Evolutionary conservation across 2,888 invertebrate species (phyloP).

Genomic region (Nemoura dubitans): DNA sequence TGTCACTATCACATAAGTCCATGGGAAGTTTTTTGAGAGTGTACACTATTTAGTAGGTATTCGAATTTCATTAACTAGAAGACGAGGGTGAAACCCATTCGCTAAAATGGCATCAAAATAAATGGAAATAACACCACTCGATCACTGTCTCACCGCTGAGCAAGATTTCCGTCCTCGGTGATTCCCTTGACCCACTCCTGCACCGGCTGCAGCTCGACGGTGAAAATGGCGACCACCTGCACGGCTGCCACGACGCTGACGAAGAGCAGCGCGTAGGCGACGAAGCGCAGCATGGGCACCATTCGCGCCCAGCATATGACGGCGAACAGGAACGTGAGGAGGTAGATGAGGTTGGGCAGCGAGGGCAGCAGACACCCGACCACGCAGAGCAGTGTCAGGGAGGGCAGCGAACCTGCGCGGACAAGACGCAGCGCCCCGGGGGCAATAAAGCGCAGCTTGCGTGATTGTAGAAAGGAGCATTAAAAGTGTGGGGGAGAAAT

Average conservation of each 20-base stretch:
- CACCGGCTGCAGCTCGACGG: background rate
- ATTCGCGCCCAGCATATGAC: background rate
- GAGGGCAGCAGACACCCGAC: background rate
- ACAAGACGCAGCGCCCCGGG: too few relatives aligned
- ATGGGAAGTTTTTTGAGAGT: too few relatives aligned
- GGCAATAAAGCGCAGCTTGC: background rate
- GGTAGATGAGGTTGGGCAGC: background rate
- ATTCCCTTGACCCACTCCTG: background rate
- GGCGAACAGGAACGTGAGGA: background rate
- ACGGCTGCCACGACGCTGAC: background rate
- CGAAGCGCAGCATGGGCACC: background rate
- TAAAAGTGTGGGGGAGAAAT: background rate
- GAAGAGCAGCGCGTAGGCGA: background rate
- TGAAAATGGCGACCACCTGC: background rate
- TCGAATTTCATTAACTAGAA: too few relatives aligned
- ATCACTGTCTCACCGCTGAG: background rate
- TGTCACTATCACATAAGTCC: too few relatives aligned
- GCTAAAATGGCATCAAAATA: too few relatives aligned
- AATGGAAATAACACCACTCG: too few relatives aligned
- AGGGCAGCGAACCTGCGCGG: background rate
- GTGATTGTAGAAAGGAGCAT: background rate
- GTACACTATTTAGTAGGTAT: too few relatives aligned
- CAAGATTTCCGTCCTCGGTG: background rate
- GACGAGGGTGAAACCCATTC: too few relatives aligned
- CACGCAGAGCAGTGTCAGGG: background rate